Evolutionary conservation across 1,140 invertebrate species (phyloP).

Genomic region (Eurosta solidaginis): DNA sequence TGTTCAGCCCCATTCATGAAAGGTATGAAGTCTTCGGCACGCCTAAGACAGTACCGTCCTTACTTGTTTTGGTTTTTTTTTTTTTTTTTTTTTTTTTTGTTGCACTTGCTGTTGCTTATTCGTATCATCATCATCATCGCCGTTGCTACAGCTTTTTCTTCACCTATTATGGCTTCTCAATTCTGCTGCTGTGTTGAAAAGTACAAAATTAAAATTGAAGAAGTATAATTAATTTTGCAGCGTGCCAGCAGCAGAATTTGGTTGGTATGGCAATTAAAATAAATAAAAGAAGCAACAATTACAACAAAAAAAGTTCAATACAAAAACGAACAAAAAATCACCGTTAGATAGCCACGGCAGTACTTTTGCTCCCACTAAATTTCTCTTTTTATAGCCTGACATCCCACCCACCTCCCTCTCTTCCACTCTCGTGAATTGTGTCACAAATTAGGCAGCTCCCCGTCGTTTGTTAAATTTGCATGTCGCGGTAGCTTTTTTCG

Average conservation of each 20-base stretch:
- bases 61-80: background rate
- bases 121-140: background rate
- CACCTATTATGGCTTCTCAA: background rate
- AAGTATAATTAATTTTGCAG: constrained; percentile 25
- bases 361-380: no score
- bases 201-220: constrained; percentile 23
- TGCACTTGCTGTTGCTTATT: background rate
- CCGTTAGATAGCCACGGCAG: no score
- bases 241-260: background rate
- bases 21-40: no score
- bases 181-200: background rate
- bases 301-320: background rate
- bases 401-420: no score
- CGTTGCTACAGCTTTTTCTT: background rate
- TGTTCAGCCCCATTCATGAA: no score
- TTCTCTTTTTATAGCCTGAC: no score
- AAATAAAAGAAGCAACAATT: background rate
- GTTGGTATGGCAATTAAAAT: background rate
- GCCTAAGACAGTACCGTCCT: no score
- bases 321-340: no score
- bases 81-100: background rate
- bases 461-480: background rate
- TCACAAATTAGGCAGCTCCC: background rate
- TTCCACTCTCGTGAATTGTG: background rate
- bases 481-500: background rate